phyloP scores from a whole-genome alignment of 1,140 invertebrate genomes.

The Acromyrmex echinatior region DNA sequence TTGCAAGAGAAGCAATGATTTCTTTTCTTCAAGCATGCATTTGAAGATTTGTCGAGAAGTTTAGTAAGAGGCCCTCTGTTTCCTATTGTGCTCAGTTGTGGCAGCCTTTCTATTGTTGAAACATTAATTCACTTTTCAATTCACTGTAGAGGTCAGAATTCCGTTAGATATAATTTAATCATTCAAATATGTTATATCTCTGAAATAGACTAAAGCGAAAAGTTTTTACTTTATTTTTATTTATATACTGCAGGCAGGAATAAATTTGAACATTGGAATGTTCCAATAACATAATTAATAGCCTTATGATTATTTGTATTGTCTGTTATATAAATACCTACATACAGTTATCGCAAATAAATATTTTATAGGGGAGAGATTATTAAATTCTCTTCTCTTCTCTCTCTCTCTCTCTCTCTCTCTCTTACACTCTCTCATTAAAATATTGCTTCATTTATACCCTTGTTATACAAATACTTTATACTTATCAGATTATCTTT shows the following conservation, averaged over 20 bases:
- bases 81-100: constrained; percentile 10
- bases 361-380: background rate
- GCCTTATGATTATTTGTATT: constrained; percentile 5
- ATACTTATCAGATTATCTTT: background rate
- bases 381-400: constrained; percentile 3
- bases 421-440: background rate
- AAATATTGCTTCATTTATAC: background rate
- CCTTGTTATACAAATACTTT: background rate
- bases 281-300: background rate
- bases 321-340: background rate
- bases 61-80: background rate
- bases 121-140: constrained; percentile 4
- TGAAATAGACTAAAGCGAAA: background rate
- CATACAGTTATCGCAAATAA: background rate
- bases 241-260: background rate
- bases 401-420: background rate
- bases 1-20: constrained; percentile 25
- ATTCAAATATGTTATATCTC: background rate
- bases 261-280: constrained; percentile 8
- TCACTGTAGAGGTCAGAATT: background rate
- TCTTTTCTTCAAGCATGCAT: constrained; percentile 1
- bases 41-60: background rate
- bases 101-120: background rate
- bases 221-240: background rate
- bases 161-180: background rate